Percentiles rank a stretch among this genome's conserved stretches.
These are phyloP conservation scores for Myrmecobius fasciatus DNA, from an alignment of 2,113 vertebrate species.

Conservation along the genomic window DNA sequence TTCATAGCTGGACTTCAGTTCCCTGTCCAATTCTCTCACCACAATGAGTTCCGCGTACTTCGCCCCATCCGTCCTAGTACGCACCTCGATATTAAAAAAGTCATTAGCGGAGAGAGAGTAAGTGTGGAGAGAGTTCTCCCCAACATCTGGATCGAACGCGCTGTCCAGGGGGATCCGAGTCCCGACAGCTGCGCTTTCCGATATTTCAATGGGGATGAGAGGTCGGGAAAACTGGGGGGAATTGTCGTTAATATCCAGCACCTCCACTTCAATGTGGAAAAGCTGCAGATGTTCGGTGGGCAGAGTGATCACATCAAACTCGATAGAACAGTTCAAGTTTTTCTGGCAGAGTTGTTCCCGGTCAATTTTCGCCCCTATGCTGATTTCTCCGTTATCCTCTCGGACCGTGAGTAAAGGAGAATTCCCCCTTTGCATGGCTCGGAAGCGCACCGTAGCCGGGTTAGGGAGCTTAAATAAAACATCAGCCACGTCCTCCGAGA, in stretches of 20 bases:
- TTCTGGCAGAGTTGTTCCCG: conserved; percentile 96
- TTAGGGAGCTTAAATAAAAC: conserved; percentile 89
- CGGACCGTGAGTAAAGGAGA: conserved; percentile 89
- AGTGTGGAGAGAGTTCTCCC: conserved; percentile 93
- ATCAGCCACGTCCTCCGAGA: conserved; percentile 93
- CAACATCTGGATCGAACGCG: conserved; percentile 94
- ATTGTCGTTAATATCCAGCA: conserved; percentile 98
- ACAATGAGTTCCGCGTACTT: conserved; percentile 97
- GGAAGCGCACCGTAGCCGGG: conserved; percentile 91
- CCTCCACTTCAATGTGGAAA: conserved; percentile 97
- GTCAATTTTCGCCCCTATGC: conserved; percentile 94
- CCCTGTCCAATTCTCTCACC: conserved; percentile 92
- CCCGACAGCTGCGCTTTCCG: conserved; percentile 95
- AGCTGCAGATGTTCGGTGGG: conserved; percentile 96
- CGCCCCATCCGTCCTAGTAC: conserved; percentile 94
- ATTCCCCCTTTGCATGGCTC: conserved; percentile 93
- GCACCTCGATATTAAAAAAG: conserved; percentile 94
- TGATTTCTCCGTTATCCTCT: conserved; percentile 95
- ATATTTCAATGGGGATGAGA: conserved; percentile 96
- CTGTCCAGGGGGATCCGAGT: conserved; percentile 95
- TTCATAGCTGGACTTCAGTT: conserved; percentile 91
- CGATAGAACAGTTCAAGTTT: conserved; percentile 96
- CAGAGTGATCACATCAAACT: conserved; percentile 97
- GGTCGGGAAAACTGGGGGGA: conserved; percentile 94
- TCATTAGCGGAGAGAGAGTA: conserved; percentile 93